A percentile compares a stretch with the other conserved stretches of the same genome.
Evolutionary conservation across 2,113 vertebrate genomes (phyloP).

Genomic region (Ailurus styani): DNA sequence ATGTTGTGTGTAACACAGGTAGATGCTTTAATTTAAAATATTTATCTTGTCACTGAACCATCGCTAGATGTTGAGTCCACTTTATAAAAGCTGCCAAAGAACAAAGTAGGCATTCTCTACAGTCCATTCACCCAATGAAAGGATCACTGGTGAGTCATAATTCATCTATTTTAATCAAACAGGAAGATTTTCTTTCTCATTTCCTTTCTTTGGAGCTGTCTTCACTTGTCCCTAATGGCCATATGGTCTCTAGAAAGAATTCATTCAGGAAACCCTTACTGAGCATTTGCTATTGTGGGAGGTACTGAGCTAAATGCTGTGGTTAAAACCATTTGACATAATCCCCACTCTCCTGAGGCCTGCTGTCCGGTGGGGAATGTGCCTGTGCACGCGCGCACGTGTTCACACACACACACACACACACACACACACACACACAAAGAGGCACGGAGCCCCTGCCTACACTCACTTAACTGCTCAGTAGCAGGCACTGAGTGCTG

Average conservation of each 20-base stretch:
- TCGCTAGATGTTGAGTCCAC: neutral
- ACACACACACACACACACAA: neutral
- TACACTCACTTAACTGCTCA: neutral
- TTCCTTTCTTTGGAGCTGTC: neutral
- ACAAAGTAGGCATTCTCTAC: neutral
- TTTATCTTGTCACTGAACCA: neutral
- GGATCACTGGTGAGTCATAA: neutral
- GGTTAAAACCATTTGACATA: neutral
- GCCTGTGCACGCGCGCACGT: accelerated
- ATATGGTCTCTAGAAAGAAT: neutral
- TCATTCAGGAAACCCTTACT: neutral
- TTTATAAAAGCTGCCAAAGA: neutral
- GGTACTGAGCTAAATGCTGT: neutral
- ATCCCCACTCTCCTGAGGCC: neutral
- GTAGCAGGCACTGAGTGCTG: accelerated
- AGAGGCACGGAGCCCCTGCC: accelerated
- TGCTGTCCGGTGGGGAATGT: neutral
- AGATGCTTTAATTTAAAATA: neutral
- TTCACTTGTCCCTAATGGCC: neutral
- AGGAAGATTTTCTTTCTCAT: neutral
- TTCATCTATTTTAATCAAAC: neutral
- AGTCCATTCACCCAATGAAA: neutral
- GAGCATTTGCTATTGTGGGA: neutral
- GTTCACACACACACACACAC: accelerated
- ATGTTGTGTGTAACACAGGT: neutral